Evolutionary conservation across 2,888 invertebrate species (phyloP).

Genomic region (Ormyrus labotus): DNA sequence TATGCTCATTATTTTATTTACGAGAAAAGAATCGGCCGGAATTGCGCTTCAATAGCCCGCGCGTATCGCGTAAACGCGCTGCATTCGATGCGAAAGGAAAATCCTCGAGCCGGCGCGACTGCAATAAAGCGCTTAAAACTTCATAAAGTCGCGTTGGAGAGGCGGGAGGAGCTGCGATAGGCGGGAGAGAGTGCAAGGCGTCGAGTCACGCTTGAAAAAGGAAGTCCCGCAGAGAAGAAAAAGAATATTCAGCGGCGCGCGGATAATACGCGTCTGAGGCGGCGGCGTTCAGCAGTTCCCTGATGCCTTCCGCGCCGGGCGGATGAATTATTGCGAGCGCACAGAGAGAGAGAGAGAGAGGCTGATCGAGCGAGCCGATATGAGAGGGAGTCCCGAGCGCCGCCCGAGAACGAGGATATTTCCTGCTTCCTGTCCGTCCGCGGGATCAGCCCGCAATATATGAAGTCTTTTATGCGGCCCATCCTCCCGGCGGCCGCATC

Average conservation of each 20-base stretch:
- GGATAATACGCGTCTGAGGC: constrained; percentile 22
- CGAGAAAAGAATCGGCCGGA: too few relatives aligned
- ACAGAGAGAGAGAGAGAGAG: not conserved
- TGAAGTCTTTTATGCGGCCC: constrained; percentile 28
- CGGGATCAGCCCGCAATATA: constrained; percentile 39
- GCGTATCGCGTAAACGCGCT: too few relatives aligned
- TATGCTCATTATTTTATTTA: not conserved
- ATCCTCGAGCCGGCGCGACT: not conserved
- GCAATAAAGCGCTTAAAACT: constrained; percentile 42
- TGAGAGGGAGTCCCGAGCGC: constrained; percentile 15
- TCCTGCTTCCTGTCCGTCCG: constrained; percentile 41
- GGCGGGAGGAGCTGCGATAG: not conserved
- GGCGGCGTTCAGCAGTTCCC: constrained; percentile 15
- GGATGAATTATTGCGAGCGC: constrained; percentile 39
- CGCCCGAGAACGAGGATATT: constrained; percentile 31
- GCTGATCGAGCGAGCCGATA: constrained; percentile 28
- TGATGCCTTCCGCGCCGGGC: constrained; percentile 16
- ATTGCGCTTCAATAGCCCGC: too few relatives aligned
- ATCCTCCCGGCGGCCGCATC: not conserved
- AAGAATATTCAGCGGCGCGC: constrained; percentile 23
- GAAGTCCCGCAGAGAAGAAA: not conserved
- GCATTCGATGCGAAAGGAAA: not conserved
- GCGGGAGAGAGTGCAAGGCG: not conserved
- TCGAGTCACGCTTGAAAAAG: not conserved
- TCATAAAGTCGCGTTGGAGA: constrained; percentile 24